Conservation (phyloP, 2,797 vertebrate genomes). For the Choloepus didactylus region DNA sequence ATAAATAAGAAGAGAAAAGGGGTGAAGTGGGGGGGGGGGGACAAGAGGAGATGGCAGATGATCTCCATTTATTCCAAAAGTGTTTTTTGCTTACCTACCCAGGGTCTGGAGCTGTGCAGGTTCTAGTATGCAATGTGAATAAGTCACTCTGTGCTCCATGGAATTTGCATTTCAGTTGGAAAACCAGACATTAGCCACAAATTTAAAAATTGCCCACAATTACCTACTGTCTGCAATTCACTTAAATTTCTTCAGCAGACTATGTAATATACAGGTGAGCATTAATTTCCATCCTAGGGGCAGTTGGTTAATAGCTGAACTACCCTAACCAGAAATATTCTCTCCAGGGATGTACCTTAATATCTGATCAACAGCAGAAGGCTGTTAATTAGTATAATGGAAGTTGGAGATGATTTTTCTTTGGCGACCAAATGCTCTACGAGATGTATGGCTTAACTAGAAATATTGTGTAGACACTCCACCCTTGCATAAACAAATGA, state of each 20-base stretch:
- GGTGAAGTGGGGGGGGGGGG: background rate
- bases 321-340: background rate
- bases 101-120: background rate
- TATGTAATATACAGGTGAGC: background rate
- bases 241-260: conserved; percentile 37
- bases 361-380: background rate
- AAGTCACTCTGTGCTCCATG: background rate
- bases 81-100: background rate
- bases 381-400: background rate
- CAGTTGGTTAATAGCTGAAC: conserved; percentile 1
- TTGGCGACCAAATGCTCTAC: conserved; percentile 46
- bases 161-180: background rate
- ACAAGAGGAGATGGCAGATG: background rate
- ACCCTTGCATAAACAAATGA: background rate
- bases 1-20: conserved; percentile 1
- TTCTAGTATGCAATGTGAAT: background rate
- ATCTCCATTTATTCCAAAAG: background rate
- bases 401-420: conserved; percentile 19
- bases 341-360: background rate
- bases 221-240: conserved; percentile 9
- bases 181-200: background rate
- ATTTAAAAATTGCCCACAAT: background rate
- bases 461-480: background rate
- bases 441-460: background rate
- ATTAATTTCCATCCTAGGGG: conserved; percentile 30